These are phyloP conservation scores for Aphrophora alni DNA, from an alignment of 2,888 invertebrate genomes.

Conservation along the genomic window DNA sequence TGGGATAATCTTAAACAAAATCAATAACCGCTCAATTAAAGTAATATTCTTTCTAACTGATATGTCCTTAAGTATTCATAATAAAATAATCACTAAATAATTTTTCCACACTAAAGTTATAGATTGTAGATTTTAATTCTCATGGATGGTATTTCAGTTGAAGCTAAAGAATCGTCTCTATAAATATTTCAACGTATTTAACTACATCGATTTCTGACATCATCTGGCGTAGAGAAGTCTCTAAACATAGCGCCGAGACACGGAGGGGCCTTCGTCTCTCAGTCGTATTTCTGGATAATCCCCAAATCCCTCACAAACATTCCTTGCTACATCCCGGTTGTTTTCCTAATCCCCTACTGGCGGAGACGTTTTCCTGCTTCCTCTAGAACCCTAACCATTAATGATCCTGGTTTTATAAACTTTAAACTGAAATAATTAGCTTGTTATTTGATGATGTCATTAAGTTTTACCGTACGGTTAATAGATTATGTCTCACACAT, in stretches of 20 bases:
- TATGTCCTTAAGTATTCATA: no score
- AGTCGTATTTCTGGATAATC: slow-evolving; percentile 2
- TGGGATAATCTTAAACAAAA: no score
- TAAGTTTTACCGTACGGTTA: neutral
- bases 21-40: no score
- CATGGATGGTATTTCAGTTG: no score
- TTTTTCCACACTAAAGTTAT: no score
- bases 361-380: neutral
- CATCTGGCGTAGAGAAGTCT: neutral
- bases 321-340: neutral
- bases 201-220: neutral
- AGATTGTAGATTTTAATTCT: no score
- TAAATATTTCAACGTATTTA: neutral
- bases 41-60: no score
- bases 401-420: neutral
- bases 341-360: neutral
- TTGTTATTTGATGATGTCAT: neutral
- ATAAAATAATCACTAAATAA: no score
- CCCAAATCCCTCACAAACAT: slow-evolving; percentile 6
- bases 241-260: neutral
- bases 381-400: neutral
- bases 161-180: no score
- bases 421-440: neutral
- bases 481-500: no score
- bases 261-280: neutral